Evolutionary conservation across 92 coral and sea anemone species (phyloP), one percentile per base, ranked within the genome.

Genomic region (Epizoanthus stellaris): DNA sequence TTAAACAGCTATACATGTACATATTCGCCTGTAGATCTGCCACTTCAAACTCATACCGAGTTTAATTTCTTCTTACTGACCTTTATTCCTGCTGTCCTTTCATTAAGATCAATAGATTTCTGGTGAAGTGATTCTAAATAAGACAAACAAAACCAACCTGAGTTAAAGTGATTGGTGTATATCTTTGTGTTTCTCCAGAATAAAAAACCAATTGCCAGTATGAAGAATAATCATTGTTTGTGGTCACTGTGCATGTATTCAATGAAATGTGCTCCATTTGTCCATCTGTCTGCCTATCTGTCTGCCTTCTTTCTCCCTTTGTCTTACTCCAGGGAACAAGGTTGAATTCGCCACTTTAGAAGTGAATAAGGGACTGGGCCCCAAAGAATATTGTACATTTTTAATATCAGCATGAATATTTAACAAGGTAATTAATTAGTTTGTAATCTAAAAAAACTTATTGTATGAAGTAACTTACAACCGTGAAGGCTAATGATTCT

Each of bases 11-110:
- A 13, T 8, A 13, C 56, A 49, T 8, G 56, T 49, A 49, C 14
- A 17, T 60, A 60, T 60, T 60, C 65, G 7, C 25, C 56, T 1
- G 20, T 42, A 19, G 16, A 61, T 43, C 21, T 56, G 15, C 58
- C 5, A 30, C n/a, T 38, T 19, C 15, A 11, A 17, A 0, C 56
- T 49, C 0, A 12, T 11, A 49, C 56, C 11, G 14, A 49, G 14
- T 13, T 49, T n/a, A 13, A 10, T 5, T 11, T 73, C 25, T 8
- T 14, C 10, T 4, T 58, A 62, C 77, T 58, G 15, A 91, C 98
- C 98, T 89, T 91, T 4, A 94, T 71, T 14, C 95, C 98, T 36
- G 91, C 95, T 9, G 92, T 85, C 20, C 83, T 76, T 49, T 59
- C 87, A 14, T 89, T 75, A 58, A 77, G 58, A 88, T 92, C 98